phyloP scores from a whole-genome alignment of 1,140 invertebrate species.

The Pseudoatta argentina region DNA sequence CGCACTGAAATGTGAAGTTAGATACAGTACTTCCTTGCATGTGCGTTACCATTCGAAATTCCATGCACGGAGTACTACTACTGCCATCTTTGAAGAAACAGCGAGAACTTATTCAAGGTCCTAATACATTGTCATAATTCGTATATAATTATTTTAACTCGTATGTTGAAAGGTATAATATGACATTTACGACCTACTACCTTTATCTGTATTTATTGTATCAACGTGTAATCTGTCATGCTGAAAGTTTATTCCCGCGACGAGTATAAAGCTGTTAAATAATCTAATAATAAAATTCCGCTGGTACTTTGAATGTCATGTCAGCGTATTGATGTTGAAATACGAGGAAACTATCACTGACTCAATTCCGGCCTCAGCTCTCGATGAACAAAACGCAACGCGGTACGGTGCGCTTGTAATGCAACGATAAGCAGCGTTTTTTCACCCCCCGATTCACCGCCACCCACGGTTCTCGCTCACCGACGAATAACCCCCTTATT shows the following conservation, averaged over 20 bases:
- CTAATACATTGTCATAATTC: not conserved
- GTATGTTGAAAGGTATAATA: not conserved
- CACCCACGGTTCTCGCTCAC: not conserved
- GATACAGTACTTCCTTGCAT: no score
- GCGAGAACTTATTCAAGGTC: no score
- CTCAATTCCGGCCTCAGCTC: not conserved
- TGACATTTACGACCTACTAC: not conserved
- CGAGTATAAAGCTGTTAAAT: not conserved
- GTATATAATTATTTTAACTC: not conserved
- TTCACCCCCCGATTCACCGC: not conserved
- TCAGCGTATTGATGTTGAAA: not conserved
- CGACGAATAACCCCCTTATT: conserved; percentile 70
- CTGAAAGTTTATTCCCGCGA: not conserved
- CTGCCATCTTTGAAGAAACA: no score
- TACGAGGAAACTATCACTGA: not conserved
- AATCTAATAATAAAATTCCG: conserved; percentile 21
- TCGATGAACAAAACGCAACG: not conserved
- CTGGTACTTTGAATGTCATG: not conserved
- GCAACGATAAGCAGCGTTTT: conserved; percentile 43
- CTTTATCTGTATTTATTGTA: not conserved
- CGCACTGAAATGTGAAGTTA: no score
- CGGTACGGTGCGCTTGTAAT: not conserved
- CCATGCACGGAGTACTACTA: no score
- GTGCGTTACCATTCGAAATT: no score
- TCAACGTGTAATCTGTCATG: not conserved